Conservation (phyloP, 2,888 invertebrate genomes). For the Temnothorax ravouxi region DNA sequence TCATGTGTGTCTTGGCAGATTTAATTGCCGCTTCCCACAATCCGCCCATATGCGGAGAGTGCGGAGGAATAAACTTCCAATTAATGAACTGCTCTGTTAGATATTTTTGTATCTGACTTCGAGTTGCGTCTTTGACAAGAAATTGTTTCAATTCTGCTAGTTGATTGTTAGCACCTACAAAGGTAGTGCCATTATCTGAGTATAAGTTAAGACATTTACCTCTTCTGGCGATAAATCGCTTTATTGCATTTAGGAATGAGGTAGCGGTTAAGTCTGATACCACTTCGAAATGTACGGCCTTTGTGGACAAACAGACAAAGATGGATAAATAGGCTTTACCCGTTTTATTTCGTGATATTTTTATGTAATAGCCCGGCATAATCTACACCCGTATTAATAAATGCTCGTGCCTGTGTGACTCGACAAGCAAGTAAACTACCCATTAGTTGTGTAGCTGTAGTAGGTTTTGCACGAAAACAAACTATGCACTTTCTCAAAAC, state of each 20-base stretch:
- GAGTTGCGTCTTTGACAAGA: neutral
- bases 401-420: neutral
- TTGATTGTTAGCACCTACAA: neutral
- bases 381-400: neutral
- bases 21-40: neutral
- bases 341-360: neutral
- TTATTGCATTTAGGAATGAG: neutral
- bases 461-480: neutral
- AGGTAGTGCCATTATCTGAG: neutral
- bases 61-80: neutral
- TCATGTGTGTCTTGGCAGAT: neutral
- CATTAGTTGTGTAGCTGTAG: neutral
- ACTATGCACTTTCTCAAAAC: neutral
- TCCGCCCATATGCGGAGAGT: neutral
- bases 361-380: neutral
- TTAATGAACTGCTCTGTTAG: neutral
- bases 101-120: neutral
- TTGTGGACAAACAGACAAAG: neutral
- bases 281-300: neutral
- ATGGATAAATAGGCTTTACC: neutral
- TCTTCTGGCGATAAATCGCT: neutral
- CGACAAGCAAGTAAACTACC: neutral
- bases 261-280: neutral
- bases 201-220: neutral
- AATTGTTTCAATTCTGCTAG: neutral